These are phyloP conservation scores for Hermetia illucens DNA, from an alignment of 1,140 invertebrate species.

Conservation along the genomic window DNA sequence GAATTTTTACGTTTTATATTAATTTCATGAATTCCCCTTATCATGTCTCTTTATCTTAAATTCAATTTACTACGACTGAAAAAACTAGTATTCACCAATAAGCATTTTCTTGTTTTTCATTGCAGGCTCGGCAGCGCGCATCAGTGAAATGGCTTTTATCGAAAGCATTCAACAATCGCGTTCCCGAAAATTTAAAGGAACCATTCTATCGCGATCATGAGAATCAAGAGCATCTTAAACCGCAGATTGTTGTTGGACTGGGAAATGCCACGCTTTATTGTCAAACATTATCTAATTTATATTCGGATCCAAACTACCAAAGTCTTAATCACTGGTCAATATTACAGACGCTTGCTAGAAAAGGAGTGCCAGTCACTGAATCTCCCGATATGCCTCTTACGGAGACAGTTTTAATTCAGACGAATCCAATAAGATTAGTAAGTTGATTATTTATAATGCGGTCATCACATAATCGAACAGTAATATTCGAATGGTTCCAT, in stretches of 20 bases:
- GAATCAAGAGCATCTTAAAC: slow-evolving; percentile 87
- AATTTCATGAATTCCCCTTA: no score
- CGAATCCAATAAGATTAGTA: slow-evolving; percentile 88
- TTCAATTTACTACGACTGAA: no score
- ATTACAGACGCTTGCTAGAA: slow-evolving; percentile 78
- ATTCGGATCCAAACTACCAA: slow-evolving; percentile 91
- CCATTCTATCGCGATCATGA: slow-evolving; percentile 93
- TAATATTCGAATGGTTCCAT: no score
- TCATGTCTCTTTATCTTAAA: no score
- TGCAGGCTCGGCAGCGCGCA: slow-evolving; percentile 91
- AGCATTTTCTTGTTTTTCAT: slow-evolving; percentile 2
- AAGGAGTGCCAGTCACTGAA: slow-evolving; percentile 78
- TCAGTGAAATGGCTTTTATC: slow-evolving; percentile 95
- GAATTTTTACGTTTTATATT: no score
- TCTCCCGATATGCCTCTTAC: slow-evolving; percentile 77
- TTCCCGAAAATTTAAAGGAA: slow-evolving; percentile 84
- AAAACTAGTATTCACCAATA: no score
- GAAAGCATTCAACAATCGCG: slow-evolving; percentile 91
- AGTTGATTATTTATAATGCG: slow-evolving; percentile 23
- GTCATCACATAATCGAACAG: no score
- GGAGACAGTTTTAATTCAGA: slow-evolving; percentile 91
- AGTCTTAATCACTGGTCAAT: slow-evolving; percentile 91
- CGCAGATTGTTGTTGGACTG: slow-evolving; percentile 78
- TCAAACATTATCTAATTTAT: slow-evolving; percentile 87
- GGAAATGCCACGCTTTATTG: slow-evolving; percentile 95